Evolutionary conservation across 2,888 invertebrate species (phyloP).

Genomic region (Heliconius ethilla): DNA sequence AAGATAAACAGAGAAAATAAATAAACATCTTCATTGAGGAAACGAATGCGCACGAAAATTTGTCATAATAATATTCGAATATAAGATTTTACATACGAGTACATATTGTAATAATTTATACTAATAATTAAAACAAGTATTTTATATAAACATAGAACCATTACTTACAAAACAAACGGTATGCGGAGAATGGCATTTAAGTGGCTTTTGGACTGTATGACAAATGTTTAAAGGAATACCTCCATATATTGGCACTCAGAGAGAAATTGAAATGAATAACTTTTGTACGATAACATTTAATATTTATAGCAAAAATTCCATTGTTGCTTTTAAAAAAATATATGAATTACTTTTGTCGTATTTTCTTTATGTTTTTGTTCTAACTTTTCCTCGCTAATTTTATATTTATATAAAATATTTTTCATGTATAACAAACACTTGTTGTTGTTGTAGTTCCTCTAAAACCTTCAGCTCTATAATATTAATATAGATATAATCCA

Average conservation of each 20-base stretch:
- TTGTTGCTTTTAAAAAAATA: too few relatives aligned
- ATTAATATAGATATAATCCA: too few relatives aligned
- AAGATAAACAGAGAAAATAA: too few relatives aligned
- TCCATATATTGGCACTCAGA: neutral
- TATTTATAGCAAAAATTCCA: neutral
- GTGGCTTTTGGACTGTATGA: neutral
- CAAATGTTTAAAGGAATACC: neutral
- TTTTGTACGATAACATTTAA: neutral
- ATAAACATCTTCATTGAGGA: too few relatives aligned
- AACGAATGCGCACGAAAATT: too few relatives aligned
- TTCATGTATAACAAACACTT: neutral
- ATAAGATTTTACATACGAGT: too few relatives aligned
- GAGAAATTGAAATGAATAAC: neutral
- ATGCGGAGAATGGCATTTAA: neutral
- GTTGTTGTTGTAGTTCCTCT: too few relatives aligned
- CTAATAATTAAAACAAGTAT: too few relatives aligned
- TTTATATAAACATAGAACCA: too few relatives aligned
- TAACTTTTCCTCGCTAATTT: neutral
- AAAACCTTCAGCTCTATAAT: too few relatives aligned
- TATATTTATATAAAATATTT: neutral
- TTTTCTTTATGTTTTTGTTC: neutral
- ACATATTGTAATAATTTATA: too few relatives aligned
- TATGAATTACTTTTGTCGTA: neutral
- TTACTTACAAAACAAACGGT: neutral
- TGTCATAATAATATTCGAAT: too few relatives aligned